Base-by-base conservation (phyloP, 1,140 invertebrate genomes). In the Cydia fagiglandana region DNA sequence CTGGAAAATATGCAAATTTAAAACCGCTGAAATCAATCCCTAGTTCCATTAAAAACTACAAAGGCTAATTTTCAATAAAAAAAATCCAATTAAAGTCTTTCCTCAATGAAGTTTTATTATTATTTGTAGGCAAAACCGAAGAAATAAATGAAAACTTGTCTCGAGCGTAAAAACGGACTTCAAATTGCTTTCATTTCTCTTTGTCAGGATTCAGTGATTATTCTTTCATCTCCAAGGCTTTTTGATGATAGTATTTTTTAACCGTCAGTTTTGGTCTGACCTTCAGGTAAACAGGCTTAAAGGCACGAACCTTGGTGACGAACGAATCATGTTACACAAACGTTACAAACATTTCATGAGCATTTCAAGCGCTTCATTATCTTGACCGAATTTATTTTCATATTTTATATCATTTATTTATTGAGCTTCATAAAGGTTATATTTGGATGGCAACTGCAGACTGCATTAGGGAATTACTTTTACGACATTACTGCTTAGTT, bases 151-250 rank as follows among this genome's bases (percentile, higher is more conserved):
- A 56, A 56, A 56, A 15, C n/a, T n/a, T 24, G 64, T 28, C 24
- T 64, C 24, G 24, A 64, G 12, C 45, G 45, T n/a, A 56, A 56
- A 68, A 68, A 38, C 13, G 28, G 13, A 34, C 64, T 6, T 68
- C 0, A 68, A 34, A 68, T 15, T 68, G 15, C 15, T 15, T 68
- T 68, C 24, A 50, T 66, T 41, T 38, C 15, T 28, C 64, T 68
- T n/a, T 28, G 5, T 9, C 0, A 56, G 12, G 15, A 28, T 38
- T 28, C 28, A 9, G 30, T 68, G 38, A 68, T 68, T 56, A 38
- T n/a, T 68, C 30, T 68, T 28, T 68, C 64, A 68, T 66, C 13
- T 30, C 15, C 30, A n/a, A 66, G 64, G 15, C 64, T 15, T 38
- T 30, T 38, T 68, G 17, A 68, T 68, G 30, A 68, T 38, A 68